Conservation (phyloP, 2,113 vertebrate genomes). For the Silurus asotus region DNA sequence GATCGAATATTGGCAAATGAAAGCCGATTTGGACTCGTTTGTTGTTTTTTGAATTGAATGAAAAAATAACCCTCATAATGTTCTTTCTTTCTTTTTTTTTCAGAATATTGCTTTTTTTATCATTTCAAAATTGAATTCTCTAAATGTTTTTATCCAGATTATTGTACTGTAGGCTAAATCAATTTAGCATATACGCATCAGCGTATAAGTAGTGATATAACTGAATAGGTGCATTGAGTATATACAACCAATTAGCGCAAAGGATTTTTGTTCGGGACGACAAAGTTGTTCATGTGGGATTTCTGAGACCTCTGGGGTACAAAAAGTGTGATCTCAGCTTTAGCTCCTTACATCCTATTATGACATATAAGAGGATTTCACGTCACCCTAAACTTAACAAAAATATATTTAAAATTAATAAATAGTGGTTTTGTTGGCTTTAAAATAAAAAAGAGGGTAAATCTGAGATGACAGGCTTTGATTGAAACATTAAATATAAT, state of each 20-base stretch:
- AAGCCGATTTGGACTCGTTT: conserved; percentile 52
- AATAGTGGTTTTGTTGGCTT: neutral
- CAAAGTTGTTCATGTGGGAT: conserved; percentile 54
- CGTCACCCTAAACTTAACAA: neutral
- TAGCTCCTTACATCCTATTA: neutral
- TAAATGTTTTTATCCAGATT: conserved; percentile 79
- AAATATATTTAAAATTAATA: neutral
- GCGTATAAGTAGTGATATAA: conserved; percentile 88
- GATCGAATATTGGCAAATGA: conserved; percentile 97
- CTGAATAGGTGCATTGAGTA: conserved; percentile 83
- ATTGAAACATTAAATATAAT: neutral
- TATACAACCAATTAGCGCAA: conserved; percentile 81
- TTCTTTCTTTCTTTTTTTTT: conserved; percentile 18
- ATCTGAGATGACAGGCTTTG: neutral
- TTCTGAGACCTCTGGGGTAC: conserved; percentile 36
- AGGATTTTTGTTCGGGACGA: conserved; percentile 67
- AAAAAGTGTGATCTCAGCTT: conserved; percentile 18
- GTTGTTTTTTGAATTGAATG: conserved; percentile 56
- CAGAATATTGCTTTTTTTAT: conserved; percentile 42
- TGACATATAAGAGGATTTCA: conserved; percentile 7
- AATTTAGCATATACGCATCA: conserved; percentile 91
- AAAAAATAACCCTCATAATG: conserved; percentile 38
- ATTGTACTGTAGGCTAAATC: conserved; percentile 89
- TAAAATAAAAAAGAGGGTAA: neutral
- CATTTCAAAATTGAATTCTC: conserved; percentile 57